Conservation (phyloP, 2,888 invertebrate genomes). For the Tetanocera ferruginea region DNA sequence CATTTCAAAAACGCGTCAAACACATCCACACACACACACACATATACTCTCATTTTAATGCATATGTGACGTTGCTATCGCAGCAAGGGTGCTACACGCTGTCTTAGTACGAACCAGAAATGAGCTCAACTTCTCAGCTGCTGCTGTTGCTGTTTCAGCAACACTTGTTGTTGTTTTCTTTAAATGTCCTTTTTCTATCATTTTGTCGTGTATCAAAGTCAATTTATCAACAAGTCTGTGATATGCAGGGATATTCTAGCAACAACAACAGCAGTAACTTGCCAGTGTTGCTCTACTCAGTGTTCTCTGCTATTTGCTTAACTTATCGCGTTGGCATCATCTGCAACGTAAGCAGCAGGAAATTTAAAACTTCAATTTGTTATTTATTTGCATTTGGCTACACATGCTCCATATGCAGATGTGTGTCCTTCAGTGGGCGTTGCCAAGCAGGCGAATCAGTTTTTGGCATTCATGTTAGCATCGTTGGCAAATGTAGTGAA, state of each 20-base stretch:
- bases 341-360: constrained; percentile 45
- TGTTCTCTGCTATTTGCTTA: constrained; percentile 43
- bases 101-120: background rate
- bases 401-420: background rate
- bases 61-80: background rate
- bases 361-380: constrained; percentile 40
- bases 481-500: background rate
- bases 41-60: constrained; percentile 1
- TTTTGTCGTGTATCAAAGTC: constrained; percentile 44
- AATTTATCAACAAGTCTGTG: constrained; percentile 44
- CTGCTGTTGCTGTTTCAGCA: background rate
- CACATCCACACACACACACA: background rate
- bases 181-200: constrained; percentile 27
- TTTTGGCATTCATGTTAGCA: background rate
- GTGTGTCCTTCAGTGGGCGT: background rate
- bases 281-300: background rate
- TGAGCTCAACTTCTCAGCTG: constrained; percentile 1
- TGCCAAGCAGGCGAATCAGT: background rate
- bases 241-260: constrained; percentile 26
- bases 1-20: constrained; percentile 31
- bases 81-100: background rate
- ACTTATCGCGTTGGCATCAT: constrained; percentile 53
- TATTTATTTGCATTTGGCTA: constrained; percentile 27
- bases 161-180: constrained; percentile 4
- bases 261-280: constrained; percentile 22